Percentiles rank a stretch among this genome's conserved stretches.
These are phyloP conservation scores for Nothoprocta pentlandii DNA, from an alignment of 2,113 vertebrate species.

Conservation along the genomic window DNA sequence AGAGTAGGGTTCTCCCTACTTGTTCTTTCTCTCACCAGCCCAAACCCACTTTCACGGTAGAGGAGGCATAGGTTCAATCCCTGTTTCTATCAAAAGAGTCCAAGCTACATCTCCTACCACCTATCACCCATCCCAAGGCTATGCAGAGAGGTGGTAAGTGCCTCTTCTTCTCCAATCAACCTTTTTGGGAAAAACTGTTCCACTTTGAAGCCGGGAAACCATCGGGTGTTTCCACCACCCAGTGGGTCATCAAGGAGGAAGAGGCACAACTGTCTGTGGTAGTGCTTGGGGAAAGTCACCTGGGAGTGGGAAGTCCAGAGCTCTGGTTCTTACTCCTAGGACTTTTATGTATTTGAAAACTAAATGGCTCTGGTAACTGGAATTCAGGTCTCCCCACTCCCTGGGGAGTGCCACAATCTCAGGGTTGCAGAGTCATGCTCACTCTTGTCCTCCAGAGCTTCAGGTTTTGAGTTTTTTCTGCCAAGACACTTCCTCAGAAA, in stretches of 20 bases:
- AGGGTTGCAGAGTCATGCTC: conserved; percentile 47
- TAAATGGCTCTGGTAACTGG: conserved; percentile 27
- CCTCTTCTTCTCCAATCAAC: neutral
- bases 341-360: neutral
- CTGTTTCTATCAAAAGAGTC: neutral
- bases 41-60: fast-evolving
- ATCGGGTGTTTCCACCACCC: neutral
- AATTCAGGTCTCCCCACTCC: conserved; percentile 66
- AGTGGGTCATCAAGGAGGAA: conserved; percentile 40
- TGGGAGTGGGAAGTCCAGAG: neutral
- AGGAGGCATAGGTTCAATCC: neutral
- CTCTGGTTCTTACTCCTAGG: conserved; percentile 3
- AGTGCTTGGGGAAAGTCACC: neutral
- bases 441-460: conserved; percentile 65
- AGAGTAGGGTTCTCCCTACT: neutral
- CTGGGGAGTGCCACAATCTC: conserved; percentile 53
- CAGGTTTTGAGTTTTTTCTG: neutral
- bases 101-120: neutral
- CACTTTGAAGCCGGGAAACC: neutral
- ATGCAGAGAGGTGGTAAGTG: neutral
- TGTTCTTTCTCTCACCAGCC: neutral
- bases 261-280: neutral
- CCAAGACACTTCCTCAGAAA: neutral
- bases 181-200: neutral
- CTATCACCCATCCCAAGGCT: neutral